Evolutionary conservation across 2,797 vertebrate genomes (phyloP).

Genomic region (Chrysocyon brachyurus): DNA sequence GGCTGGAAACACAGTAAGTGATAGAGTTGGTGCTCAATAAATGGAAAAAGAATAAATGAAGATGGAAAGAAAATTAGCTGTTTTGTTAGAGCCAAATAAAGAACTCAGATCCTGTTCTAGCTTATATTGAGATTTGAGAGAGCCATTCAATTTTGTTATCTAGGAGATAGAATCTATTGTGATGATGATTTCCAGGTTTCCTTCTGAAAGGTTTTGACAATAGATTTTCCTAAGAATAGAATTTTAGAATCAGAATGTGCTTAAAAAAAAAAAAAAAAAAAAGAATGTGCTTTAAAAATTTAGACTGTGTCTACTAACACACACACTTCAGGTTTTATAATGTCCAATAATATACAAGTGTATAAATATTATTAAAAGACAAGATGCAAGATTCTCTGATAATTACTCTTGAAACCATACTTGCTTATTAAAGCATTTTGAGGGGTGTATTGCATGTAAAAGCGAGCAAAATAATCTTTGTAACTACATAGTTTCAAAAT

Average conservation of each 20-base stretch:
- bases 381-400: constrained; percentile 30
- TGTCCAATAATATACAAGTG: not conserved
- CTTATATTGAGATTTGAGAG: constrained; percentile 44
- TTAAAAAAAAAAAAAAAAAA: constrained; percentile 53
- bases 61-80: constrained; percentile 65
- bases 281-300: constrained; percentile 55
- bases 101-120: constrained; percentile 38
- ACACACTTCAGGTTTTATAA: constrained; percentile 41
- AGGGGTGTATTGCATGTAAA: not conserved
- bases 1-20: constrained; percentile 46
- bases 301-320: not conserved
- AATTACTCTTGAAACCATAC: constrained; percentile 48
- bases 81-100: constrained; percentile 54
- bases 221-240: constrained; percentile 56
- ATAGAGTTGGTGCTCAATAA: constrained; percentile 50
- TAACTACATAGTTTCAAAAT: constrained; percentile 57
- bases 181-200: constrained; percentile 62
- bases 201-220: constrained; percentile 43
- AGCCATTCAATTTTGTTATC: constrained; percentile 58
- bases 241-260: constrained; percentile 43
- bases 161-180: constrained; percentile 39
- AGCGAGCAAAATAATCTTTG: not conserved
- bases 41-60: constrained; percentile 65
- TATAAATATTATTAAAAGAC: constrained; percentile 24
- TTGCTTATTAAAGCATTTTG: constrained; percentile 58